Evolutionary conservation across 92 coral and sea anemone genomes (phyloP).

Genomic region (Phenganax subtilis): DNA sequence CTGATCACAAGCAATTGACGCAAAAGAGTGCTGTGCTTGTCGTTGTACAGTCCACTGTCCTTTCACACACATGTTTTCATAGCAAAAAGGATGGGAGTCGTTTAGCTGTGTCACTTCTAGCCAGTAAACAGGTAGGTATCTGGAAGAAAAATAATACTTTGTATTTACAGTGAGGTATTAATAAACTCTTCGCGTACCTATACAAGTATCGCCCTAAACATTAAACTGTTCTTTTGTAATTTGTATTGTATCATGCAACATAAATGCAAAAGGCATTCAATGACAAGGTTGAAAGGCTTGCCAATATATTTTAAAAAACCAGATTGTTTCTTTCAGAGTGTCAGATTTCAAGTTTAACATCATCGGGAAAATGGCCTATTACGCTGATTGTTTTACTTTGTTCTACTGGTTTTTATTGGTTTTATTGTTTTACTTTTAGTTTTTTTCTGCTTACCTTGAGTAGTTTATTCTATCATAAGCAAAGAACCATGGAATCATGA

Average conservation of each 20-base stretch:
- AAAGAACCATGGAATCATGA: too few relatives aligned
- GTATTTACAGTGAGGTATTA: background rate
- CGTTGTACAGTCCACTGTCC: constrained; percentile 18
- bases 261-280: too few relatives aligned
- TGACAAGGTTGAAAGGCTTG: too few relatives aligned
- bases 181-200: background rate
- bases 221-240: too few relatives aligned
- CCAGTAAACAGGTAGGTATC: constrained; percentile 20
- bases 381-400: background rate
- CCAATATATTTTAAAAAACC: too few relatives aligned
- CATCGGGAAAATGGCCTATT: background rate
- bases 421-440: too few relatives aligned
- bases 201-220: background rate
- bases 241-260: too few relatives aligned
- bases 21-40: constrained; percentile 6
- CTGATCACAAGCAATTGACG: constrained; percentile 8
- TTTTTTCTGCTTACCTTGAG: too few relatives aligned
- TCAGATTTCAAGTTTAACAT: background rate
- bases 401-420: too few relatives aligned
- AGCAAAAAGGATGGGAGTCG: constrained; percentile 10
- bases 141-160: background rate
- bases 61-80: constrained; percentile 10
- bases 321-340: background rate
- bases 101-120: background rate
- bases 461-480: too few relatives aligned